Conservation (phyloP, 2,113 vertebrate genomes). For the Fulica atra region DNA sequence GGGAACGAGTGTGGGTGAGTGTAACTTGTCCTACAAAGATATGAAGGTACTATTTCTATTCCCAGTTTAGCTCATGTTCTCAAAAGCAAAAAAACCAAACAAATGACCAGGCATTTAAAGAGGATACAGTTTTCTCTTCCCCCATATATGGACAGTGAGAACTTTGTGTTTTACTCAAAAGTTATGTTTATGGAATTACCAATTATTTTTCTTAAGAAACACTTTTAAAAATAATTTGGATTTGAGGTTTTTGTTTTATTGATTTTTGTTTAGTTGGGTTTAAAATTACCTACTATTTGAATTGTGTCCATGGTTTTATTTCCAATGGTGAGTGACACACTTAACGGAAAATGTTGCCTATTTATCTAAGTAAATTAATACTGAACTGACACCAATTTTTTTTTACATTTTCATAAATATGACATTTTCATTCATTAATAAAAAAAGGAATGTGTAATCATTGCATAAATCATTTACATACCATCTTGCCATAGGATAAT, state of each 20-base stretch:
- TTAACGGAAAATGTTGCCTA: neutral
- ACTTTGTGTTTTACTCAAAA: neutral
- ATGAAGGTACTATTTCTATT: neutral
- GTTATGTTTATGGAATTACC: neutral
- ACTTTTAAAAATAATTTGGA: neutral
- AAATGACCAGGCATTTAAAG: neutral
- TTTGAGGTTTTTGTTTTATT: neutral
- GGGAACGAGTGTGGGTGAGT: fast-evolving
- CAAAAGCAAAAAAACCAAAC: neutral
- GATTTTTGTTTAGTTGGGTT: neutral
- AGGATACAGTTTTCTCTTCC: neutral
- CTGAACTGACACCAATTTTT: neutral
- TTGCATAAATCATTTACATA: neutral
- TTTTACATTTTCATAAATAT: neutral
- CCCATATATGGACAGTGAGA: neutral
- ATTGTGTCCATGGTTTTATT: neutral
- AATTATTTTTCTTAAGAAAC: neutral
- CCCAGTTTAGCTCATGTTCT: neutral
- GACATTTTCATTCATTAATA: neutral
- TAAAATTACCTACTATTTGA: neutral
- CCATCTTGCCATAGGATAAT: neutral
- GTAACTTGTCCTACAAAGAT: neutral
- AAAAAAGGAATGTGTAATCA: neutral
- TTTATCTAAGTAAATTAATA: neutral
- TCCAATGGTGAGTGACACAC: neutral